Percentiles rank a stretch among this genome's conserved stretches.
Evolutionary conservation across 2,888 invertebrate species (phyloP).

Genomic region (Cephus pulcher): DNA sequence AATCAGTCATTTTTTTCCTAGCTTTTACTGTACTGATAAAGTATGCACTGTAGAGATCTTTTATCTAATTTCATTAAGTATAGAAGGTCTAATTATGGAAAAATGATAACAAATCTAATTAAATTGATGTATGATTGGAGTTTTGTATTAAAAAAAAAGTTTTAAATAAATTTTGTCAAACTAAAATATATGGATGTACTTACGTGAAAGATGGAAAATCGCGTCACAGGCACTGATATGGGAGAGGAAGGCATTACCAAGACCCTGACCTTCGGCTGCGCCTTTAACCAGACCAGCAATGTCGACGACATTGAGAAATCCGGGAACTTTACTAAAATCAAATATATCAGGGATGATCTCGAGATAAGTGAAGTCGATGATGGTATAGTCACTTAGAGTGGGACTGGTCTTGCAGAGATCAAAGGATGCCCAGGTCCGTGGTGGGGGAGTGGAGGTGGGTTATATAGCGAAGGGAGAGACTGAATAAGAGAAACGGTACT

Average conservation of each 20-base stretch:
- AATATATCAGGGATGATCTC: conserved; percentile 1
- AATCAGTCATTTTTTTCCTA: background rate
- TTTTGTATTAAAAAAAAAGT: background rate
- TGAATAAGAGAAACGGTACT: conserved; percentile 15
- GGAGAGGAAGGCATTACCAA: conserved; percentile 98
- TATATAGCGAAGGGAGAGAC: conserved; percentile 14
- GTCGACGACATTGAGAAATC: conserved; percentile 96
- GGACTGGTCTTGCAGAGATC: background rate
- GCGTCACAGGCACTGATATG: conserved; percentile 99
- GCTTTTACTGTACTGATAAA: background rate
- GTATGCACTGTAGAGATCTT: background rate
- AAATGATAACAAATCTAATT: background rate
- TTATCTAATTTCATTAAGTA: background rate
- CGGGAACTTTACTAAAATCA: conserved; percentile 91
- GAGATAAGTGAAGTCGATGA: background rate
- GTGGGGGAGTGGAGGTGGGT: background rate
- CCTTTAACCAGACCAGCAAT: conserved; percentile 99
- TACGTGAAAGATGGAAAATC: conserved; percentile 96
- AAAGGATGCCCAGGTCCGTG: background rate
- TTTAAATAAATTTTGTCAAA: background rate
- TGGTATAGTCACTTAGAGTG: background rate
- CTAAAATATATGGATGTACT: conserved; percentile 65
- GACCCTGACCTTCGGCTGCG: conserved; percentile 96
- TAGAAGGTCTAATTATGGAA: background rate
- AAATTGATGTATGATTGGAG: background rate